Evolutionary conservation across 2,888 invertebrate species (phyloP).

Genomic region (Halictus quadricinctus): DNA sequence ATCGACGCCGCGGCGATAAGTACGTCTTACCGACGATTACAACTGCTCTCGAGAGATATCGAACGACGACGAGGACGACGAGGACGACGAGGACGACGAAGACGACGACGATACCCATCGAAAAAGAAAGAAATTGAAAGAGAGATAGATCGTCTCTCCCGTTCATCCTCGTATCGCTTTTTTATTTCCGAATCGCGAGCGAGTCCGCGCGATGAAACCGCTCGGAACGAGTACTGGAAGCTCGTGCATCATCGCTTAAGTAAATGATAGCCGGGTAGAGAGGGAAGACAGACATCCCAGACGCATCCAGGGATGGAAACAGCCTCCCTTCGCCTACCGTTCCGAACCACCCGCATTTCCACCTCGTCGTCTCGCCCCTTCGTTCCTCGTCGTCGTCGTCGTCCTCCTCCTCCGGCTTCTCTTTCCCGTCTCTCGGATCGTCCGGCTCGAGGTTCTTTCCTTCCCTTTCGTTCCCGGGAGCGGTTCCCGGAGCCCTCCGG

Average conservation of each 20-base stretch:
- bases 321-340: neutral
- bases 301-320: neutral
- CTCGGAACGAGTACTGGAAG: neutral
- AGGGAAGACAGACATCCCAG: constrained; percentile 22
- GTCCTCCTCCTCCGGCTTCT: neutral
- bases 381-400: neutral
- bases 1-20: constrained; percentile 49
- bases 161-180: neutral
- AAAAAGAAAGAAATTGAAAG: neutral
- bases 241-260: constrained; percentile 37
- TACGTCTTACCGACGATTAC: constrained; percentile 43
- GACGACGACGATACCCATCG: neutral
- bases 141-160: neutral
- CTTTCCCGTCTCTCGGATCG: constrained; percentile 25
- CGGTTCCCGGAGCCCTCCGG: constrained; percentile 57
- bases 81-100: neutral
- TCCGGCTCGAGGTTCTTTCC: constrained; percentile 51
- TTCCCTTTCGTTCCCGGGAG: constrained; percentile 32
- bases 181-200: constrained; percentile 1
- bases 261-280: constrained; percentile 20
- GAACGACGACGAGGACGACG: constrained; percentile 10
- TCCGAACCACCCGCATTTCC: constrained; percentile 14
- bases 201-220: neutral
- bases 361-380: neutral
- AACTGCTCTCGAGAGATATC: constrained; percentile 47